Evolutionary conservation across 2,113 vertebrate genomes (phyloP), one percentile per base, ranked within the genome.

Genomic region (Asarcornis scutulata): DNA sequence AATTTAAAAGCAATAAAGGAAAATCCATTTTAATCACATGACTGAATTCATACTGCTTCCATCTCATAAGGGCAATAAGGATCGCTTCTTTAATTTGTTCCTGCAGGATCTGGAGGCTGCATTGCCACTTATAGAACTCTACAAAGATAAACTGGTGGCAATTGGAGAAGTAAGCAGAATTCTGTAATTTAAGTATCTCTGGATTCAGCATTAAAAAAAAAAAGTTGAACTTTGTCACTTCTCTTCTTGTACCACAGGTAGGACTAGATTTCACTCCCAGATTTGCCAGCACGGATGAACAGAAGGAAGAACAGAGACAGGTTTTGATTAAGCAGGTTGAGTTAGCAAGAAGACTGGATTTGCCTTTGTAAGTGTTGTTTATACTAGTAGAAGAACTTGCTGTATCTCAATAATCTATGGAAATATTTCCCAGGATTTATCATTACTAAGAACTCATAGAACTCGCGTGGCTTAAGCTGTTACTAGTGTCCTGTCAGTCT

Each of bases 181-280:
- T 71, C n/a, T 1, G 0, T 38, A 32, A 34, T 20, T 75, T 77
- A 76, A 69, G 26, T 27, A 22, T 31, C 26, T 59, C 0, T 46
- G 42, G 14, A 26, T 92, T 64, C 1, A 3, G 29, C 56, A 75
- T 13, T 48, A 48, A 48, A 48, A 46, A 46, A 48, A 48, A 48
- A 44, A 17, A 48, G 20, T 22, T 22, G 6, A 48, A 25, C 17
- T 32, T 66, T 80, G 81, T 81, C 69, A 3, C 53, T 95, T 96
- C 46, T 92, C 22, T 90, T 72, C 66, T 89, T 91, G 5, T 56
- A 2, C 74, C 52, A 4, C 89, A 99, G 99, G 99, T 99, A 73
- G 99, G 99, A 66, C 97, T 99, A 86, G 99, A 99, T 97, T 99
- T 99, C 95, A 99, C 98, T 42, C 99, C 99, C n/a, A 98, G 99